Evolutionary conservation across 2,113 vertebrate species (phyloP).

Genomic region (Paralichthys olivaceus): DNA sequence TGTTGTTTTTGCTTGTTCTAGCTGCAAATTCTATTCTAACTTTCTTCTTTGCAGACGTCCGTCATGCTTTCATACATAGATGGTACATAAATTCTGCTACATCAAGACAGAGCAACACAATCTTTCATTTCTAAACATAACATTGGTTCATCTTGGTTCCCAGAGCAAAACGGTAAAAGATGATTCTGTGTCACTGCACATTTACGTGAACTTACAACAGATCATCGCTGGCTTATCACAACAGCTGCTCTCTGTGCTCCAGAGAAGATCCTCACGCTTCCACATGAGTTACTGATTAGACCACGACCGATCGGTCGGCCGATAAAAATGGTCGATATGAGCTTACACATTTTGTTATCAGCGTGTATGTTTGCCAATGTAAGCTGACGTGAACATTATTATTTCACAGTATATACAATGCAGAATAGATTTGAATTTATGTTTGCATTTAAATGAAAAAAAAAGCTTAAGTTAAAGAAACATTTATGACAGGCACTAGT

Average conservation of each 20-base stretch:
- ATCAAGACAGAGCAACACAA: neutral
- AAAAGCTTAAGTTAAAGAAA: too few species aligned
- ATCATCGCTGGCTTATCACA: neutral
- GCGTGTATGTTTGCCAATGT: too few species aligned
- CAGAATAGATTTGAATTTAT: too few species aligned
- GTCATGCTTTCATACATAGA: neutral
- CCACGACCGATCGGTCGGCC: too few species aligned
- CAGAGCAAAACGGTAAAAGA: neutral
- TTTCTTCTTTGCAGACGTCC: neutral
- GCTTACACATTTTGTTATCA: too few species aligned
- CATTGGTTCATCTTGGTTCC: neutral
- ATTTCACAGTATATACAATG: too few species aligned
- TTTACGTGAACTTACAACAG: neutral
- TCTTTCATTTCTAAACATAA: constrained; percentile 4
- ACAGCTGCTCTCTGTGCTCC: neutral
- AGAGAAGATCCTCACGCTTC: neutral
- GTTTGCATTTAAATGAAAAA: too few species aligned
- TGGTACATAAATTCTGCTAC: neutral
- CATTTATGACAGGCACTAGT: too few species aligned
- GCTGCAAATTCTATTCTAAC: neutral
- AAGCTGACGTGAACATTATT: too few species aligned
- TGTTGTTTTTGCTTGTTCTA: constrained; percentile 23
- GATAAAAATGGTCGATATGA: too few species aligned
- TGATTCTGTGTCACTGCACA: neutral
- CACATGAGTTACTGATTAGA: neutral